These are phyloP conservation scores for Artibeus lituratus DNA, from an alignment of 2,797 vertebrate genomes.

Conservation along the genomic window DNA sequence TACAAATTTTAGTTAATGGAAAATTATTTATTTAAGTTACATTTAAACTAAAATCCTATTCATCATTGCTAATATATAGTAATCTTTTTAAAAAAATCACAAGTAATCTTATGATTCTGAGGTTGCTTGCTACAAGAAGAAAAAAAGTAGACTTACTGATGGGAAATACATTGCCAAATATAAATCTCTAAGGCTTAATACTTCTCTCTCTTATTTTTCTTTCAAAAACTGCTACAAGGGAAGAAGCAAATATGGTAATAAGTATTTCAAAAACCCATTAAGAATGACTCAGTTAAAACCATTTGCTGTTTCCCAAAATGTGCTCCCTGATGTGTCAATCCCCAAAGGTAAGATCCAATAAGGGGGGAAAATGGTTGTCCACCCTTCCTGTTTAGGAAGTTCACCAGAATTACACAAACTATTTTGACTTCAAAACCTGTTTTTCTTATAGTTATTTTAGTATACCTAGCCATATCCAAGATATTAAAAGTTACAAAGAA, in stretches of 20 bases:
- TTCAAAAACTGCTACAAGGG: neutral
- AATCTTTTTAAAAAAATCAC: neutral
- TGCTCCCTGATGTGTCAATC: neutral
- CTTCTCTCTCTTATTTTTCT: neutral
- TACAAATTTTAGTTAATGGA: neutral
- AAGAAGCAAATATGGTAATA: neutral
- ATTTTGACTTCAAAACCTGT: neutral
- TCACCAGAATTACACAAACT: neutral
- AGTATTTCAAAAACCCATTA: neutral
- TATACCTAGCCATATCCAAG: neutral
- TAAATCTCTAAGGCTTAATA: neutral
- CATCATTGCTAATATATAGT: neutral
- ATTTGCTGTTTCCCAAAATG: neutral
- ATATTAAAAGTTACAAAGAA: neutral
- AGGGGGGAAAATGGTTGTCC: conserved; percentile 4
- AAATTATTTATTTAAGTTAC: conserved; percentile 12
- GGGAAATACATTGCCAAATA: neutral
- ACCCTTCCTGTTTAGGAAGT: neutral
- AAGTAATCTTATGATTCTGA: neutral
- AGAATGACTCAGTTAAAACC: conserved; percentile 7
- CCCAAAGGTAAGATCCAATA: neutral
- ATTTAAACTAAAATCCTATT: conserved; percentile 15
- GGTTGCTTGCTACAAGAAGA: neutral
- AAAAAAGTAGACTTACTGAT: neutral
- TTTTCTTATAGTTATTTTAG: neutral